Percentiles rank a stretch among this genome's conserved stretches.
Conservation (phyloP, 2,113 vertebrate species). For the Pelodiscus sinensis region DNA sequence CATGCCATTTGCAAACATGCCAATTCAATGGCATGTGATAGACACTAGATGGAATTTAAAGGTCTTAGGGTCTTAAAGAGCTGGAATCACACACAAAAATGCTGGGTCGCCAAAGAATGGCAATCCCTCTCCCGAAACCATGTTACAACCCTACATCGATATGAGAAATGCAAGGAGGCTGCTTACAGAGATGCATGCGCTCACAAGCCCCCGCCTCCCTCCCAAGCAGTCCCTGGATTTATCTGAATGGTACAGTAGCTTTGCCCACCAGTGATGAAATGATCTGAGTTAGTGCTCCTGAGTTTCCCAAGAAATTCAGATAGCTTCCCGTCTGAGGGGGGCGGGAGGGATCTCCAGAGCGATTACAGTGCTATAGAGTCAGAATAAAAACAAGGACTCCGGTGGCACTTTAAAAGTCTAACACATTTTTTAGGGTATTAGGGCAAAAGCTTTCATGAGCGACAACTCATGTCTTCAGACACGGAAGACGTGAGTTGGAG, state of each 20-base stretch:
- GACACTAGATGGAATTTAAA: constrained; percentile 79
- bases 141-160: constrained; percentile 51
- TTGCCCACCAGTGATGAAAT: constrained; percentile 19
- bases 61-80: constrained; percentile 73
- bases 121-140: constrained; percentile 51
- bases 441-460: no score
- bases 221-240: constrained; percentile 6
- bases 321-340: neutral
- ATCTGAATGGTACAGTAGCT: constrained; percentile 21
- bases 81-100: constrained; percentile 69
- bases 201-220: constrained; percentile 8
- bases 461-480: no score
- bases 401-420: no score
- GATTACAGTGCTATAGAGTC: neutral
- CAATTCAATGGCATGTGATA: constrained; percentile 80
- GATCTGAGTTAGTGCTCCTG: fast-evolving
- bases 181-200: constrained; percentile 33
- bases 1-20: constrained; percentile 84
- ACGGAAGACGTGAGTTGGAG: no score
- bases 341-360: constrained; percentile 21
- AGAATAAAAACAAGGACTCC: fast-evolving
- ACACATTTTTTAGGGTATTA: no score
- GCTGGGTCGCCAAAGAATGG: constrained; percentile 53
- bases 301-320: constrained; percentile 42
- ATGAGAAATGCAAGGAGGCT: neutral